Percentiles rank a stretch among this genome's conserved stretches.
These are phyloP conservation scores for Trididemnum nubilum DNA, from an alignment of 23 tunicate species.

Conservation along the genomic window DNA sequence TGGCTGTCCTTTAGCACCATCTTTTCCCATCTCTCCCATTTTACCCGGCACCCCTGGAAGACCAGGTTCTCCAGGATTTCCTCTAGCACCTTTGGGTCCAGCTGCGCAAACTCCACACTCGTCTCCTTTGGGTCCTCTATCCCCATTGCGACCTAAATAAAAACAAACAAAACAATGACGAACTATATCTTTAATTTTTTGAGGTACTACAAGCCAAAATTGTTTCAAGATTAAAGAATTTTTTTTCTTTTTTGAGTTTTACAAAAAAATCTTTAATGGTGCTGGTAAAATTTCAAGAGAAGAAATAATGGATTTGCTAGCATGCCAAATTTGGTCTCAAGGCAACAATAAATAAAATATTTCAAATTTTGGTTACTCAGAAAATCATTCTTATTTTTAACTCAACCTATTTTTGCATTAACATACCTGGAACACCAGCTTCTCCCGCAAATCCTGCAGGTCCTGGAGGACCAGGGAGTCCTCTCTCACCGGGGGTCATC, in stretches of 20 bases:
- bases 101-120: slow-evolving; percentile 77
- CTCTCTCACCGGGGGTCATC: slow-evolving; percentile 76
- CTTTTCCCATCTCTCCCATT: slow-evolving; percentile 56
- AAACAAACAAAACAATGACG: background rate
- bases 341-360: no score
- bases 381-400: no score
- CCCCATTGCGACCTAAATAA: slow-evolving; percentile 50
- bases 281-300: no score
- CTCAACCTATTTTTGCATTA: no score
- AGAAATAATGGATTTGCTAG: no score
- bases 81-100: slow-evolving; percentile 79
- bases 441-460: slow-evolving; percentile 59
- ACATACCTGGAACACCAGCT: slow-evolving; percentile 54
- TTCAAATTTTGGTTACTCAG: no score
- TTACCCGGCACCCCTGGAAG: slow-evolving; percentile 71
- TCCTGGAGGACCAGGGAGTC: slow-evolving; percentile 88
- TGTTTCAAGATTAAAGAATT: no score
- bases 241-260: no score
- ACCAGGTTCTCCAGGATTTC: slow-evolving; percentile 58
- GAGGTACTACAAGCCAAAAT: no score
- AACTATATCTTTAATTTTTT: background rate
- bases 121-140: slow-evolving; percentile 79
- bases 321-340: no score
- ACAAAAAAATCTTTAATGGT: no score
- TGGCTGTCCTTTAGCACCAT: slow-evolving; percentile 61